Base-by-base conservation (phyloP, 1,140 invertebrate genomes). In the Vollenhovia emeryi region DNA sequence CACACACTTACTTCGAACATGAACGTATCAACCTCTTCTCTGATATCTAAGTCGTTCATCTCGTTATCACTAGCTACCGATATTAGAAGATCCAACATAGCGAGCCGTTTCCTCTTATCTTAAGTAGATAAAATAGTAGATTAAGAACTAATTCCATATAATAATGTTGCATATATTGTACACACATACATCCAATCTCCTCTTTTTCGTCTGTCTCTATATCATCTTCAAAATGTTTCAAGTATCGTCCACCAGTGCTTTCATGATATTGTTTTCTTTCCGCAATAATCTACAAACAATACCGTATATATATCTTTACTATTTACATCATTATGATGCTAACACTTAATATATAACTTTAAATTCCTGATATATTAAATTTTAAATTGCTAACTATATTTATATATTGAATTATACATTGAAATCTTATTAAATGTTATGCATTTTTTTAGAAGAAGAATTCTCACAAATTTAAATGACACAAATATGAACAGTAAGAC, bases 51-150 rank as follows among this genome's bases (percentile, higher is more conserved):
- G 62, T 96, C 93, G 82, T 95, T 95, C 60, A 96, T 95, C 94
- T 71, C 1, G 6, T n/a, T 24, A 40, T 30, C 15, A 3, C 95
- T 90, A 64, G 95, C 94, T 66, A 96, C 95, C n/a, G 95, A 95
- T 89, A 98, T 93, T 6, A 98, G 90, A 87, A 98, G 95, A 95
- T 99, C 98, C 18, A 99, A 93, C 95, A 99, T 98, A 9, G 98
- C 97, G 11, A 97, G 91, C 74, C 96, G 95, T 76, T 96, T 96
- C 79, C 96, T 97, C 36, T 93, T 94, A 55, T 71, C 89, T 50
- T 91, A 45, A 18, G 40, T 57, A 45, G 6, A 40, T 59, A 27
- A 33, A 66, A 66, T 45, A 24, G 3, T 45, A n/a, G n/a, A n/a
- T 66, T 27, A 1, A 43, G 7, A 15, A 43, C 43, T 36, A 60